Base-by-base conservation (phyloP, 2,888 invertebrate genomes). In the Pogonocherus hispidulus region DNA sequence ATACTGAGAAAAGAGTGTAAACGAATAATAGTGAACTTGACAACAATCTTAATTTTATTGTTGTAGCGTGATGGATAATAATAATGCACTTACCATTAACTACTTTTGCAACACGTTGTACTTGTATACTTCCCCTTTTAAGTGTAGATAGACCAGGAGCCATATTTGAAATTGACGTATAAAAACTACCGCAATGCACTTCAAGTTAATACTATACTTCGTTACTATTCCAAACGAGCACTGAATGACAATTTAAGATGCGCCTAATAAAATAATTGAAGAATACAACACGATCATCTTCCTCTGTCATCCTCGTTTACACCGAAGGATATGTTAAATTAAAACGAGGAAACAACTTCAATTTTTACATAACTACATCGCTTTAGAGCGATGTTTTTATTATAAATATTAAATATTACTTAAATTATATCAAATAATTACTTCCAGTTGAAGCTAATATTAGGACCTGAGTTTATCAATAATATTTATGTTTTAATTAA, bases 81-180 rank as follows among this genome's bases (percentile, higher is more conserved):
- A 23, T n/a, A 32, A 27, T 32, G 32, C 67, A 82, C 84, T 81
- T 83, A 88, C 88, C 88, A 83, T 87, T 87, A 16, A 88, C 87
- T 71, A 87, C 87, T 83, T 87, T 87, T 3, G 87, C 88, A 47
- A 87, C 88, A 64, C 84, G 85, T 72, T 87, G 88, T 63, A 88
- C 81, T 78, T 88, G 88, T 69, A 87, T 86, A 79, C 88, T 87
- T 65, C 88, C 85, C 56, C 87, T 82, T 80, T 88, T 88, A 27
- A 88, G 71, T 22, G 84, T 84, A 4, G 80, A 76, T 37, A 81
- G 66, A 56, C 78, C 77, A 14, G 80, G 78, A 20, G 77, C 74
- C 78, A 79, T 79, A 14, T 62, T 49, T 22, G 32, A 59, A 59
- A 23, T 5, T 19, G 32, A 22, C 46, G 18, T 19, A 32, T n/a